phyloP scores from a whole-genome alignment of 1,140 invertebrate species.

The Watersipora subatra region DNA sequence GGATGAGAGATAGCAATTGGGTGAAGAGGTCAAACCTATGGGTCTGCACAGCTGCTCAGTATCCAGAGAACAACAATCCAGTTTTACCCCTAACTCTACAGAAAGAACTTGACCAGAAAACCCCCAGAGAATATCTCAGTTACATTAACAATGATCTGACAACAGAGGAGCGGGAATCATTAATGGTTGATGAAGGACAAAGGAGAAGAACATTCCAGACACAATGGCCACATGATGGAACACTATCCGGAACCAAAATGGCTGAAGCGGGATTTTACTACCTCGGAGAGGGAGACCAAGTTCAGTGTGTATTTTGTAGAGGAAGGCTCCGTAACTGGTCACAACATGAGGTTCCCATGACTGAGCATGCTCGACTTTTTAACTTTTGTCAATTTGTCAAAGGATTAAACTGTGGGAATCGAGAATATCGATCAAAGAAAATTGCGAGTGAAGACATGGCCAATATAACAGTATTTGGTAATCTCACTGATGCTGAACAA shows the following conservation, averaged over 20 bases:
- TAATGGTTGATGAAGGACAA: conserved; percentile 8
- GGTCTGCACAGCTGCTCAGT: neutral
- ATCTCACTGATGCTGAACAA: neutral
- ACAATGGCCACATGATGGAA: conserved; percentile 55
- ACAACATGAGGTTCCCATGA: conserved; percentile 67
- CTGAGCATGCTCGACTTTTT: conserved; percentile 72
- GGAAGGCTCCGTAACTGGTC: conserved; percentile 76
- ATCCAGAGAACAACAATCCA: neutral
- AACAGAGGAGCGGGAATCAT: neutral
- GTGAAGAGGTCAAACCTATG: too few relatives aligned
- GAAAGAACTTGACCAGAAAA: neutral
- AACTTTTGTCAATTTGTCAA: conserved; percentile 62
- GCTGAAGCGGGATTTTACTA: conserved; percentile 45
- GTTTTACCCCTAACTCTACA: neutral
- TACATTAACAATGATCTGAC: neutral
- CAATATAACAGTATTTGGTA: neutral
- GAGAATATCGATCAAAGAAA: neutral
- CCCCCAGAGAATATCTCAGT: neutral
- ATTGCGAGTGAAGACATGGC: neutral
- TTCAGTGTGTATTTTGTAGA: conserved; percentile 70
- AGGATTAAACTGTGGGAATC: neutral
- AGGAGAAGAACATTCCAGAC: conserved; percentile 49
- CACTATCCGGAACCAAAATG: conserved; percentile 54
- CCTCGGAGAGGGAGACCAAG: conserved; percentile 57
- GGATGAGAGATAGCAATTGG: too few relatives aligned